Evolutionary conservation across 2,797 vertebrate genomes (phyloP), one percentile per base, ranked within the genome.

Genomic region (Chaetodon trifasciatus): DNA sequence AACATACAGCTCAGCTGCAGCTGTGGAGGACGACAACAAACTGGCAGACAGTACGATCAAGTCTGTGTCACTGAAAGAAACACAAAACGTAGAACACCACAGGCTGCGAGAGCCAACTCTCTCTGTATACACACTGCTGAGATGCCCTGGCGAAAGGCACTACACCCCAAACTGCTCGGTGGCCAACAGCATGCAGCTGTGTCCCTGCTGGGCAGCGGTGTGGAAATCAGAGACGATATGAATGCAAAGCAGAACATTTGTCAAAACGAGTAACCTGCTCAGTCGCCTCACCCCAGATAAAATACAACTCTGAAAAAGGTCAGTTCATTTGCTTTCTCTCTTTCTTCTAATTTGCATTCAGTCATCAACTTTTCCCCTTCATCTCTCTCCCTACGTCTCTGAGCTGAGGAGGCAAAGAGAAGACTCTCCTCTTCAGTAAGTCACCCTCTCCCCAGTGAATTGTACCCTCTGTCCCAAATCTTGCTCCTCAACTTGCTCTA

Each of bases 1-100:
- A 82, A 78, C 67, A 70, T 70, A 16, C 5, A 53, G 12, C 47
- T 35, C 55, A 62, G 71, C 19, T 35, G n/a, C 50, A 23, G 16
- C 47, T 40, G 16, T n/a, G 21, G 28, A 70, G 44, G 9, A 74
- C 12, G 39, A 17, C 23, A 57, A 12, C 32, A 67, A 3, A 6
- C 39, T 37, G 47, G 17, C 32, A 55, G 35, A 12, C 15, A 19
- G 57, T 17, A 40, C 15, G 55, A 42, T 63, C n/a, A 23, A 5
- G 42, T 53, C 66, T 46, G 35, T 21, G 52, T 40, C 21, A 32
- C 64, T 2, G 4, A 47, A 28, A 9, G 55, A 67, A 46, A 61
- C 28, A 64, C 6, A 35, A 67, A 55, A 35, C 15, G 1, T 57
- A 10, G 23, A 56, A 40, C 35, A 6, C 12, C 21, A 32, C 23